These are phyloP conservation scores for Drosophila acutilabella DNA, from an alignment of 2,888 invertebrate species.

Conservation along the genomic window DNA sequence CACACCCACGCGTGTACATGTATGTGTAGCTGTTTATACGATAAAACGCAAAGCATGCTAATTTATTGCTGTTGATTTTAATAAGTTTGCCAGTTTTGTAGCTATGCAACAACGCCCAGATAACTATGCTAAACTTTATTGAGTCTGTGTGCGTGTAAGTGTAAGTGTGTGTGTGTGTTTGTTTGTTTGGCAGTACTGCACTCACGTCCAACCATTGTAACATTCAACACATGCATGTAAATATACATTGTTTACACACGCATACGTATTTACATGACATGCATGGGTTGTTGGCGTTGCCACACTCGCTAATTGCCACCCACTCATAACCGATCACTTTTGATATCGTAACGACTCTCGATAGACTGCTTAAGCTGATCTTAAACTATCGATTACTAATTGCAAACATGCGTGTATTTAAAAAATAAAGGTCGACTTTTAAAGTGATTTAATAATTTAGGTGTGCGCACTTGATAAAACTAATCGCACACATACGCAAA, in stretches of 20 bases:
- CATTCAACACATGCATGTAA: neutral
- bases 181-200: slow-evolving; percentile 17
- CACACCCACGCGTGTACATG: neutral
- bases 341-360: neutral
- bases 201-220: slow-evolving; percentile 12
- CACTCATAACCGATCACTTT: neutral
- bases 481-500: no score
- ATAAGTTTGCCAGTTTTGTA: slow-evolving; percentile 61
- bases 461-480: no score
- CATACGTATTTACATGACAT: neutral
- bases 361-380: neutral
- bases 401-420: neutral
- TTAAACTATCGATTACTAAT: neutral
- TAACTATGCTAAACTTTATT: slow-evolving; percentile 64
- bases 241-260: neutral
- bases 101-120: slow-evolving; percentile 51
- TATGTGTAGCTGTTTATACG: slow-evolving; percentile 38
- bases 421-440: no score
- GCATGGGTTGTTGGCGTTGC: slow-evolving; percentile 3
- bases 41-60: slow-evolving; percentile 73
- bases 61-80: slow-evolving; percentile 78
- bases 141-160: slow-evolving; percentile 20
- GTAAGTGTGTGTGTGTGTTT: slow-evolving; percentile 6
- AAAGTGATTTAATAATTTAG: no score
- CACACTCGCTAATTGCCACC: slow-evolving; percentile 2